Percentiles rank a stretch among this genome's conserved stretches.
phyloP scores from a whole-genome alignment of 2,888 invertebrate genomes.

The Gymnocheta viridis region DNA sequence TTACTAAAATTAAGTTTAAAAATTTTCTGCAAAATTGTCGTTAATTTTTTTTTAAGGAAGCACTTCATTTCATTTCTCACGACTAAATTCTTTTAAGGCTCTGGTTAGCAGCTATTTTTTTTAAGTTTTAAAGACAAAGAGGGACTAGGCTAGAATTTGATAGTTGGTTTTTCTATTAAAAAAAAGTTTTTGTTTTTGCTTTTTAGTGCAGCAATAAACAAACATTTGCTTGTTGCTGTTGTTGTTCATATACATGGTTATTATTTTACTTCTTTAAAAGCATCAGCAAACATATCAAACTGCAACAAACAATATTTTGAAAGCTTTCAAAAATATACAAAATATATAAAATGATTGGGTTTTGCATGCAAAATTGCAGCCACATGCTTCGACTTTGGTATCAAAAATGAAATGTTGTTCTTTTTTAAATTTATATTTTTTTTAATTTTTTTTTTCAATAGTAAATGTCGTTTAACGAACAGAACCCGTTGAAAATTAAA shows the following conservation, averaged over 20 bases:
- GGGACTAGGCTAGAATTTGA: slow-evolving; percentile 64
- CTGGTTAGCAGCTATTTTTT: slow-evolving; percentile 36
- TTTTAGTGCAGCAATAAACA: slow-evolving; percentile 60
- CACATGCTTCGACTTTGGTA: slow-evolving; percentile 9
- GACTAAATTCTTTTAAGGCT: not conserved
- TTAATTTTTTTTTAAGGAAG: not conserved
- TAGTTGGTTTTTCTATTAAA: slow-evolving; percentile 41
- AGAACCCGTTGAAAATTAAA: slow-evolving; percentile 54
- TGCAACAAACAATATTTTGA: slow-evolving; percentile 45
- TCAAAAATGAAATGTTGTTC: slow-evolving; percentile 65
- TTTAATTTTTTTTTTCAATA: not conserved
- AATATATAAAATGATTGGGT: slow-evolving; percentile 2
- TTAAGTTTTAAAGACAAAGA: slow-evolving; percentile 21
- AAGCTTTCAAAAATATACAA: slow-evolving; percentile 52
- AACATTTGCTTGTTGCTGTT: slow-evolving; percentile 40
- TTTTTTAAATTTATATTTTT: not conserved
- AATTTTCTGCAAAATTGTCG: not conserved
- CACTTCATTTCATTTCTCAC: not conserved
- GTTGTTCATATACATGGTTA: slow-evolving; percentile 26
- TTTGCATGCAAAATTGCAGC: slow-evolving; percentile 39
- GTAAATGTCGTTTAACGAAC: slow-evolving; percentile 59
- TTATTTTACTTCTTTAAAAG: slow-evolving; percentile 44
- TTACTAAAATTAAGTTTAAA: not conserved
- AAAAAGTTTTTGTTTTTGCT: slow-evolving; percentile 44
- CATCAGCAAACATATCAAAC: slow-evolving; percentile 32